Base-by-base conservation (phyloP, 2,888 invertebrate species). In the Julus scandinavius region DNA sequence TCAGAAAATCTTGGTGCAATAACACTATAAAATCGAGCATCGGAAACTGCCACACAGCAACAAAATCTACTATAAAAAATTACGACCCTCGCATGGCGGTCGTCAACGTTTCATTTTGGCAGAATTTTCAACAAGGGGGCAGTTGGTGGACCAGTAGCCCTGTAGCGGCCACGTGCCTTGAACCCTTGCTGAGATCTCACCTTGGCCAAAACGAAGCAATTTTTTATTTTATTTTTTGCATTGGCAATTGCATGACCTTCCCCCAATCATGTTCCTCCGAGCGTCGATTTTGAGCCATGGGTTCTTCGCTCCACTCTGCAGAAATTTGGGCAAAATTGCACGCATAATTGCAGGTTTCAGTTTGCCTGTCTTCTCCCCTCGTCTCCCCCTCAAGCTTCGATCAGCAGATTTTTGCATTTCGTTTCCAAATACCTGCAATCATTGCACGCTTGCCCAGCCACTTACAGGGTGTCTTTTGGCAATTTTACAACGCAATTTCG, bases 361-460 rank as follows among this genome's bases (percentile, higher is more conserved):
- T 80, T 80, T 80, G 80, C 80, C 38, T 11, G 80, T 38, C 38
- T 80, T 80, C 80, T 38, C 80, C 80, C 80, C 80, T 80, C 38
- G 80, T 80, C 80, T 80, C 80, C 80, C 80, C 80, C 80, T 80
- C 80, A 80, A 54, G 80, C 80, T 80, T 80, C 80, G 80, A 80
- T 80, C 80, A 40, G 80, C 80, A 80, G 15, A 80, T 80, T 80
- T 80, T 80, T 80, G 80, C 80, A 80, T 80, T 80, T 80, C 80
- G 80, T 38, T 80, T 2, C 80, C 29, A 80, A 80, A 80, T 80
- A 80, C 80, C 80, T 80, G 80, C 80, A 80, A 80, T 80, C 80
- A 80, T 63, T 63, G 63, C 63, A 63, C 63, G 63, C 63, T 20
- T 63, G 63, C 63, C 63, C 20, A 20, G 63, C 63, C 80, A 29